Conservation (phyloP, 2,797 vertebrate genomes). For the Hyperoplus immaculatus region DNA sequence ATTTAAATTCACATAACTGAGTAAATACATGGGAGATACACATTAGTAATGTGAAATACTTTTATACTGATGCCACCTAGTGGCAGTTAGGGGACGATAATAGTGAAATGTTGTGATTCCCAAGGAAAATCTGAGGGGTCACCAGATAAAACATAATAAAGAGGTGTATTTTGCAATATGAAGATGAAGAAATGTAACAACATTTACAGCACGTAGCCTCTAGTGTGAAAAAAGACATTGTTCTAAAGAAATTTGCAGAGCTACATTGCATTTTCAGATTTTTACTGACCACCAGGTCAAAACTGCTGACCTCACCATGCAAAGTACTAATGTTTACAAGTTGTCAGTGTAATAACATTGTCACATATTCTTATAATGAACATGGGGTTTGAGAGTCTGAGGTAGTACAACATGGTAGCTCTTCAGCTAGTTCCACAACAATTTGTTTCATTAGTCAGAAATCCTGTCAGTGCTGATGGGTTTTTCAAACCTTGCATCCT, state of each 20-base stretch:
- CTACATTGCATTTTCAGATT: too few relatives aligned
- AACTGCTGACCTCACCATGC: not conserved
- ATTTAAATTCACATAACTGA: not conserved
- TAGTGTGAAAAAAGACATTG: too few relatives aligned
- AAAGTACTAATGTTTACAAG: conserved; percentile 14
- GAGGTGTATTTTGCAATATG: too few relatives aligned
- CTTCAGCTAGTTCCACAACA: not conserved
- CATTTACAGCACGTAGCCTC: not conserved
- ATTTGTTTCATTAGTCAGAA: not conserved
- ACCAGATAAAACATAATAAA: not conserved
- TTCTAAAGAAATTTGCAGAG: too few relatives aligned
- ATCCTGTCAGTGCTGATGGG: not conserved
- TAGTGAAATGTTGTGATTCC: not conserved
- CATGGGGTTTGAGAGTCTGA: not conserved
- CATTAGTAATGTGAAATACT: conserved; percentile 2
- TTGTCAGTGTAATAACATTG: not conserved
- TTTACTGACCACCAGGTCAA: not conserved
- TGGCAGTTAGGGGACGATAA: conserved; percentile 26
- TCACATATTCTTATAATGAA: conserved; percentile 7
- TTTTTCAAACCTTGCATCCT: conserved; percentile 24
- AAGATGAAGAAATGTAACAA: not conserved
- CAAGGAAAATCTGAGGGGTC: not conserved
- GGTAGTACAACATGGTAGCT: not conserved
- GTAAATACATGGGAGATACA: not conserved
- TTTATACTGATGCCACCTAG: conserved; percentile 67